phyloP scores from a whole-genome alignment of 2,888 invertebrate genomes.

The Drosophila colorata region DNA sequence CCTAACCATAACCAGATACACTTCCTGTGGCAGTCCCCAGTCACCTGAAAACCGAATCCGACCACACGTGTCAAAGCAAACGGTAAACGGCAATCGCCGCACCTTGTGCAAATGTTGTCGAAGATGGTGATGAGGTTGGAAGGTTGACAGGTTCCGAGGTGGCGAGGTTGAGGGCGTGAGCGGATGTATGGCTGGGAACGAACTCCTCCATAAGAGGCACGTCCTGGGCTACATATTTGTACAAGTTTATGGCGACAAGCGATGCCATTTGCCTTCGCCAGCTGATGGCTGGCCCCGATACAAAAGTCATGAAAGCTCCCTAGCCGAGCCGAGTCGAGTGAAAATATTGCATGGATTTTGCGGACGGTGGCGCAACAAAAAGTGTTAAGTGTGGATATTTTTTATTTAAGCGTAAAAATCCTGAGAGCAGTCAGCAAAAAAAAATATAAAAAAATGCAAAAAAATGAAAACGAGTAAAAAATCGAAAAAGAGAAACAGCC shows the following conservation, averaged over 20 bases:
- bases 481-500: conserved; percentile 37
- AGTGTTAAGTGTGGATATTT: conserved; percentile 78
- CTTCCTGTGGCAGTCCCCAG: conserved; percentile 48
- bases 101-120: conserved; percentile 71
- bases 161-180: neutral
- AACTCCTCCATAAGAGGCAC: conserved; percentile 66
- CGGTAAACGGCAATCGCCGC: conserved; percentile 66
- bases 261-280: conserved; percentile 74
- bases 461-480: conserved; percentile 1
- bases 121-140: conserved; percentile 36
- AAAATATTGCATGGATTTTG: conserved; percentile 63
- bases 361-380: conserved; percentile 63
- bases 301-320: conserved; percentile 73
- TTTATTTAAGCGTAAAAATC: conserved; percentile 73
- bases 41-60: conserved; percentile 40
- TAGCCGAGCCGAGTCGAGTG: conserved; percentile 25
- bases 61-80: conserved; percentile 71
- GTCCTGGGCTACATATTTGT: conserved; percentile 74
- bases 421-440: conserved; percentile 64
- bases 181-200: neutral
- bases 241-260: conserved; percentile 80
- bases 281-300: conserved; percentile 77
- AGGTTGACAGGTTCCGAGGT: conserved; percentile 2
- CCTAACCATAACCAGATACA: conserved; percentile 28
- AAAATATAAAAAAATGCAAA: neutral